Percentiles rank a stretch among this genome's conserved stretches.
Evolutionary conservation across 2,888 invertebrate species (phyloP).

Genomic region (Sarcophaga variegata): DNA sequence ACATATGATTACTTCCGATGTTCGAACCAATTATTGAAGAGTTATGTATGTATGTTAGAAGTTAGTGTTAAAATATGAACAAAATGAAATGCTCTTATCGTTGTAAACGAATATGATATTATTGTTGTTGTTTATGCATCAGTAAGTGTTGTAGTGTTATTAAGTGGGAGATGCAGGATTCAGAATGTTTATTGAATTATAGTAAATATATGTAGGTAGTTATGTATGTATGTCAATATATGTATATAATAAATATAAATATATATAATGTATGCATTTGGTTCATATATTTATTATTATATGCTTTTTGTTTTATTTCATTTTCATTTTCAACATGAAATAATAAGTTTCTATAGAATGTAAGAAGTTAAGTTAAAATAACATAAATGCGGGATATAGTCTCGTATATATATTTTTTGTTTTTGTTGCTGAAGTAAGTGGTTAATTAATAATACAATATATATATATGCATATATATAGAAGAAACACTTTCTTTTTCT

Average conservation of each 20-base stretch:
- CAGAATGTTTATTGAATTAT: neutral
- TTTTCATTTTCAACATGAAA: slow-evolving; percentile 46
- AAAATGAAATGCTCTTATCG: too few relatives aligned
- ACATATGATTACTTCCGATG: too few relatives aligned
- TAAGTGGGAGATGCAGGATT: neutral
- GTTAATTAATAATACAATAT: slow-evolving; percentile 1
- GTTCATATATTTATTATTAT: slow-evolving; percentile 41
- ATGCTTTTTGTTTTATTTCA: slow-evolving; percentile 34
- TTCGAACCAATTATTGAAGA: too few relatives aligned
- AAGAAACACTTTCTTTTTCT: slow-evolving; percentile 44
- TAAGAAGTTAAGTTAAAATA: slow-evolving; percentile 49
- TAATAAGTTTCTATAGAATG: slow-evolving; percentile 38
- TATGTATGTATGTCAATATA: slow-evolving; percentile 39
- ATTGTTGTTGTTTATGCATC: neutral
- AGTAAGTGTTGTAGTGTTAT: neutral
- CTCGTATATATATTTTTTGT: slow-evolving; percentile 27
- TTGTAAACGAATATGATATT: too few relatives aligned
- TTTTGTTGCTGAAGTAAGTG: slow-evolving; percentile 20
- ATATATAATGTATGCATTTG: slow-evolving; percentile 22
- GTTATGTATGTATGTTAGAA: too few relatives aligned
- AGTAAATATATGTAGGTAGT: slow-evolving; percentile 13
- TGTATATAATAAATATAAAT: slow-evolving; percentile 5
- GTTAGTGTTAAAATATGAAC: too few relatives aligned
- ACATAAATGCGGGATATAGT: slow-evolving; percentile 64
- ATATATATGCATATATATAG: neutral